phyloP scores from a whole-genome alignment of 2,888 invertebrate genomes.

The Bombylius discolor region DNA sequence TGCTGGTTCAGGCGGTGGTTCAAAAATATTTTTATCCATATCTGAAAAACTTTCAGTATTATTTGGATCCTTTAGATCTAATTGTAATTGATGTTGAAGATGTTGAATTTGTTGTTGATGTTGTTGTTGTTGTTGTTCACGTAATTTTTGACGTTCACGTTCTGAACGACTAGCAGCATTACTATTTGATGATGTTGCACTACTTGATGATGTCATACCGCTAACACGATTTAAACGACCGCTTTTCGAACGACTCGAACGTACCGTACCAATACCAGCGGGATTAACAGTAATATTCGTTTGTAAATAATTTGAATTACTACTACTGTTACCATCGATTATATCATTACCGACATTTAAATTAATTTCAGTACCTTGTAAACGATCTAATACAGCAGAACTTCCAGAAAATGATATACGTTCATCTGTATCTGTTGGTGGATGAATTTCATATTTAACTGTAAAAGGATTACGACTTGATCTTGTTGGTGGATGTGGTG shows the following conservation, averaged over 20 bases:
- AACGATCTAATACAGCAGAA: slow-evolving; percentile 22
- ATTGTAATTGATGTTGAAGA: slow-evolving; percentile 18
- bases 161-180: slow-evolving; percentile 23
- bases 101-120: slow-evolving; percentile 21
- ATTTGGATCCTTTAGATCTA: slow-evolving; percentile 1
- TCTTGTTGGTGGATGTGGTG: slow-evolving; percentile 14
- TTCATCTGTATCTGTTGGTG: slow-evolving; percentile 18
- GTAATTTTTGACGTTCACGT: slow-evolving; percentile 23
- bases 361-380: slow-evolving; percentile 16
- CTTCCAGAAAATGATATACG: slow-evolving; percentile 25
- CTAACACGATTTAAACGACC: slow-evolving; percentile 33
- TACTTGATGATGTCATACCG: slow-evolving; percentile 46
- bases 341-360: not conserved
- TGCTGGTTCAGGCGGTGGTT: slow-evolving; percentile 73
- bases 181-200: slow-evolving; percentile 37
- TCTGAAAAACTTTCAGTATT: slow-evolving; percentile 10
- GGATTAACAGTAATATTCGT: slow-evolving; percentile 14
- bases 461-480: slow-evolving; percentile 34
- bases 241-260: slow-evolving; percentile 29
- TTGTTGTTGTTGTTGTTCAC: slow-evolving; percentile 21
- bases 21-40: slow-evolving; percentile 42
- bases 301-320: slow-evolving; percentile 1
- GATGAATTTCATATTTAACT: slow-evolving; percentile 25
- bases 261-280: slow-evolving; percentile 20
- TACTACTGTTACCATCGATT: not conserved